Evolutionary conservation across 2,888 invertebrate genomes (phyloP), one percentile per base, ranked within the genome.

Genomic region (Drosophila subsilvestris): DNA sequence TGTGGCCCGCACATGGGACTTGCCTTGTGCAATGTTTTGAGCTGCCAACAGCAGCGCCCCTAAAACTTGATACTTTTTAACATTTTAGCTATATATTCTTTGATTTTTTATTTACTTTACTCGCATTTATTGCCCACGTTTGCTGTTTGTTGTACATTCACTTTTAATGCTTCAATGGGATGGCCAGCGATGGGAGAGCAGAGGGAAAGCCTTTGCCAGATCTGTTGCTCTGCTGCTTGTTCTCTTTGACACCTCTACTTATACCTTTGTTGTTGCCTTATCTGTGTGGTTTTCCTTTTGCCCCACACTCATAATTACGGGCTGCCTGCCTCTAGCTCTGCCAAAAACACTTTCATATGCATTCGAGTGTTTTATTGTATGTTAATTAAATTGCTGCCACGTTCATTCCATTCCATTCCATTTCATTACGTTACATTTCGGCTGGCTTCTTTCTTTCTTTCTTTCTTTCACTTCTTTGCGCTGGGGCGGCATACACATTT

Each of bases 401-500:
- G 63, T 63, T 79, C 84, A 73, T 67, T 65, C 72, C 62, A 47
- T 55, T 71, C 43, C 57, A 58, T 75, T 67, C 63, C 65, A 63
- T 59, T 67, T 22, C 61, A 47, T 43, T 63, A 37, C 63, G 29
- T 61, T 62, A 17, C 45, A 61, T 58, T 51, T 45, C 51, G 63
- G 77, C 77, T 77, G 74, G 60, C 37, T 37, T 48, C 60, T 63
- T 56, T 45, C 44, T 37, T 59, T n/a, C n/a, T n/a, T n/a, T n/a
- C n/a, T 59, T 60, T 59, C 48, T 80, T 84, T 80, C 71, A 9
- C 7, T 37, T 37, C 37, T 37, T 37, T 7, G 37, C 37, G n/a
- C n/a, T n/a, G 7, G 7, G 81, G 81, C 81, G 81, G 81, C 81
- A 82, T 87, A 87, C 75, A 82, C 88, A 88, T 88, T 88, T 86